Conservation (phyloP, 2,888 invertebrate species). For the Rhorus exstirpatorius region DNA sequence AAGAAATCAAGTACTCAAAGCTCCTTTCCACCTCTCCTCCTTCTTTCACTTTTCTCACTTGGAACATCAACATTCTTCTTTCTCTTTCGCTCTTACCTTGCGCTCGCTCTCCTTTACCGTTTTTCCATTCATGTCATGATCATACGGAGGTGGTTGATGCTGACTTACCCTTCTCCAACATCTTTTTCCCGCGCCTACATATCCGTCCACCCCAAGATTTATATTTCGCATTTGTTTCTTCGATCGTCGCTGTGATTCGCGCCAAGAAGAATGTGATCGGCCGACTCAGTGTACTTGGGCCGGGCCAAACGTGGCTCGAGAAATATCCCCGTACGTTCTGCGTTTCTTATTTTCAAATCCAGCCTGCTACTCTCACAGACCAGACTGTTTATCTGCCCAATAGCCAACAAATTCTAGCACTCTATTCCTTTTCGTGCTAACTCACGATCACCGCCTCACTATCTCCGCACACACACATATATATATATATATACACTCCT, state of each 20-base stretch:
- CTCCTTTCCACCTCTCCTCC: constrained; percentile 42
- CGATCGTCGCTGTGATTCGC: constrained; percentile 45
- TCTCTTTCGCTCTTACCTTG: constrained; percentile 13
- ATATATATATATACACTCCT: constrained; percentile 19
- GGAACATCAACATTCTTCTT: constrained; percentile 26
- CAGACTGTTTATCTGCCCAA: constrained; percentile 31
- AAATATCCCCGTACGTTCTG: constrained; percentile 23
- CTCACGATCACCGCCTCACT: not conserved
- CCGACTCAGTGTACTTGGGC: constrained; percentile 43
- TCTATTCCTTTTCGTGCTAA: constrained; percentile 23
- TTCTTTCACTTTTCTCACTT: constrained; percentile 34
- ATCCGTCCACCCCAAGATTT: not conserved
- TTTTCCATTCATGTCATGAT: constrained; percentile 51
- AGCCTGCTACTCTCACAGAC: constrained; percentile 35
- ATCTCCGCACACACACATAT: too few species aligned
- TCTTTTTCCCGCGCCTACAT: not conserved
- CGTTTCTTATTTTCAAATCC: constrained; percentile 56
- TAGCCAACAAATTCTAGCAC: constrained; percentile 43
- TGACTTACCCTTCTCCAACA: not conserved
- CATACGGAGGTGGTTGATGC: constrained; percentile 43
- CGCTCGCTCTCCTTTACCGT: constrained; percentile 44
- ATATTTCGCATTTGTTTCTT: constrained; percentile 3
- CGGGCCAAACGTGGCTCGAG: constrained; percentile 53
- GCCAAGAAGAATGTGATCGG: constrained; percentile 43
- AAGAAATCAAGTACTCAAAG: constrained; percentile 56